Percentiles rank a stretch among this genome's conserved stretches.
Conservation (phyloP, 64 coral and sea anemone species). For the Actinia tenebrosa region DNA sequence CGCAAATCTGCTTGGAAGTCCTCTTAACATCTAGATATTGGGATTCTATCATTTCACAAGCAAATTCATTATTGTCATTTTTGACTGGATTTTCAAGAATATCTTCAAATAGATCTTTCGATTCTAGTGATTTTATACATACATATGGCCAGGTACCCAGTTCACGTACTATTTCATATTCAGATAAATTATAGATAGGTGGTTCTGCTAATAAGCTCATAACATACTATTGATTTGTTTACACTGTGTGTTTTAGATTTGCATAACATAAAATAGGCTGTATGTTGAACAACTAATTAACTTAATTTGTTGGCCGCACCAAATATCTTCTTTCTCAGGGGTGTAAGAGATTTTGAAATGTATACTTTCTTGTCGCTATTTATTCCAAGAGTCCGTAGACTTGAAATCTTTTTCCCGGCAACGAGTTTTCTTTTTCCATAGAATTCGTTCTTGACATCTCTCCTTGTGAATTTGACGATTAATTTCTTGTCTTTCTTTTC, state of each 20-base stretch:
- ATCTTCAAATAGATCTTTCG: slow-evolving; percentile 33
- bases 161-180: not conserved
- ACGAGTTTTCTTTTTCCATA: slow-evolving; percentile 6
- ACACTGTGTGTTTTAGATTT: not conserved
- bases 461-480: slow-evolving; percentile 50
- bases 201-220: too few species aligned
- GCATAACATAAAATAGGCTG: too few species aligned
- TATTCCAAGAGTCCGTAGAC: not conserved
- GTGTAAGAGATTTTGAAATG: slow-evolving; percentile 54
- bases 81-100: slow-evolving; percentile 32
- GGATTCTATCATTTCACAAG: slow-evolving; percentile 25
- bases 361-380: slow-evolving; percentile 32
- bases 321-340: slow-evolving; percentile 39
- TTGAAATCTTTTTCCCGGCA: slow-evolving; percentile 6
- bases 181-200: too few species aligned
- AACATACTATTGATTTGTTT: too few species aligned
- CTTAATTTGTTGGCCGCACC: slow-evolving; percentile 33
- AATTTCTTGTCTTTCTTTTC: slow-evolving; percentile 30
- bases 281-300: too few species aligned
- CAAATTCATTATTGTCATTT: not conserved
- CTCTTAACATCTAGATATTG: slow-evolving; percentile 38
- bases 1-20: slow-evolving; percentile 16
- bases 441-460: slow-evolving; percentile 12
- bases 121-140: not conserved
- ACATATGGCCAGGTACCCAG: not conserved